A percentile compares a stretch with the other conserved stretches of the same genome.
These are phyloP conservation scores for Montipora foliosa DNA, from an alignment of 64 coral and sea anemone species.

Conservation along the genomic window DNA sequence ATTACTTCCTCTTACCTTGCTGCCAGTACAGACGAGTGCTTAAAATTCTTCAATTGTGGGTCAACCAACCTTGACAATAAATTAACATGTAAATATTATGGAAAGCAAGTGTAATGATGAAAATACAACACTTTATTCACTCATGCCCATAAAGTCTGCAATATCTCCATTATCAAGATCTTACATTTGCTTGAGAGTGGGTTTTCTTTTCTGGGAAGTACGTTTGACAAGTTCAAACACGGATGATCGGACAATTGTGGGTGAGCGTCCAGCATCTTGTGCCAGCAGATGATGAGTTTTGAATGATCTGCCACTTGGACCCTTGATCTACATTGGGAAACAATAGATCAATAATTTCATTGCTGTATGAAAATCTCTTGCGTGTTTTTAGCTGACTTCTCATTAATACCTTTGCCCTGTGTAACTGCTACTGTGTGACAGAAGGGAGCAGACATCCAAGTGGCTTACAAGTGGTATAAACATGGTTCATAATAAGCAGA, in stretches of 20 bases:
- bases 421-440: too few relatives aligned
- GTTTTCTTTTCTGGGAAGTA: conserved; percentile 93
- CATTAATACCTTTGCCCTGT: too few relatives aligned
- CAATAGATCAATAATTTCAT: background rate
- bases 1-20: conserved; percentile 62
- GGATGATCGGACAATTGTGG: conserved; percentile 83
- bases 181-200: conserved; percentile 93
- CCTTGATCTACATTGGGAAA: conserved; percentile 44
- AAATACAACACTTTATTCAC: background rate
- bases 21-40: conserved; percentile 61
- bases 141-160: background rate
- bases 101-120: background rate
- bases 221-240: conserved; percentile 96
- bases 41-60: conserved; percentile 85
- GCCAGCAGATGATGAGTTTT: conserved; percentile 80
- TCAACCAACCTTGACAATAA: conserved; percentile 76
- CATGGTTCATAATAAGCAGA: too few relatives aligned
- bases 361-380: too few relatives aligned
- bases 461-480: too few relatives aligned
- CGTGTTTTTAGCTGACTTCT: too few relatives aligned
- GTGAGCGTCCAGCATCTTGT: conserved; percentile 88
- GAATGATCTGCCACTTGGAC: conserved; percentile 75
- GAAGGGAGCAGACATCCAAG: too few relatives aligned
- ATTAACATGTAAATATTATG: background rate
- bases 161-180: background rate